Percentiles rank a stretch among this genome's conserved stretches.
phyloP scores from a whole-genome alignment of 2,797 vertebrate species.

The Peromyscus attwateri region DNA sequence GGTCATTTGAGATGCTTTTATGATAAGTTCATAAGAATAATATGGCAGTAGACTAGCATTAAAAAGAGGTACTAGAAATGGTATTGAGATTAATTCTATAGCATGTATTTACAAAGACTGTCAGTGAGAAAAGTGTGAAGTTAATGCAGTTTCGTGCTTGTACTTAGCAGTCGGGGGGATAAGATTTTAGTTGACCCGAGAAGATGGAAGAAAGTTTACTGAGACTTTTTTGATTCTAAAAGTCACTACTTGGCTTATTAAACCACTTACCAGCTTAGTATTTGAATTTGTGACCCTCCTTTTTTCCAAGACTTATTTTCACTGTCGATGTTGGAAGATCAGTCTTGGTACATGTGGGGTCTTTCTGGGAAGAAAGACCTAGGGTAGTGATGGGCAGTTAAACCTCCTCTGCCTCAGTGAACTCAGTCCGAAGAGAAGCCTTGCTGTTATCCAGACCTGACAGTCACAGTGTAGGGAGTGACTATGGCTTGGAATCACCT shows the following conservation, averaged over 20 bases:
- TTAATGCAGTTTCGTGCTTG: background rate
- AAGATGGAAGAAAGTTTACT: background rate
- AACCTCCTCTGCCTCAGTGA: background rate
- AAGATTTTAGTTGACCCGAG: constrained; percentile 28
- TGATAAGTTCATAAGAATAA: constrained; percentile 13
- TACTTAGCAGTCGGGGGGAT: background rate
- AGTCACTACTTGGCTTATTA: background rate
- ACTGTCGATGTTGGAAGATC: background rate
- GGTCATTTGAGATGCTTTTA: background rate
- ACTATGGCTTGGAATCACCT: background rate
- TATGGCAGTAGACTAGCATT: background rate
- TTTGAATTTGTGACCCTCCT: constrained; percentile 18
- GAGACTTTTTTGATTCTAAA: constrained; percentile 7
- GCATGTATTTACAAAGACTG: background rate
- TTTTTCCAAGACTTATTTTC: background rate
- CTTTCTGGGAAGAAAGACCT: constrained; percentile 63
- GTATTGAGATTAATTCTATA: background rate
- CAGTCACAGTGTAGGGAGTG: background rate
- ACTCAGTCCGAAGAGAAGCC: background rate
- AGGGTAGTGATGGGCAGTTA: background rate
- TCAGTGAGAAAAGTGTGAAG: background rate
- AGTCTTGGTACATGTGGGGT: constrained; percentile 27
- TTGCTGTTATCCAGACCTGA: background rate
- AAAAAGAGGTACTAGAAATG: background rate
- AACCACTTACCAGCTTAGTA: constrained; percentile 7